phyloP scores from a whole-genome alignment of 1,140 invertebrate species.

The Pachyrhynchus sulphureomaculatus region DNA sequence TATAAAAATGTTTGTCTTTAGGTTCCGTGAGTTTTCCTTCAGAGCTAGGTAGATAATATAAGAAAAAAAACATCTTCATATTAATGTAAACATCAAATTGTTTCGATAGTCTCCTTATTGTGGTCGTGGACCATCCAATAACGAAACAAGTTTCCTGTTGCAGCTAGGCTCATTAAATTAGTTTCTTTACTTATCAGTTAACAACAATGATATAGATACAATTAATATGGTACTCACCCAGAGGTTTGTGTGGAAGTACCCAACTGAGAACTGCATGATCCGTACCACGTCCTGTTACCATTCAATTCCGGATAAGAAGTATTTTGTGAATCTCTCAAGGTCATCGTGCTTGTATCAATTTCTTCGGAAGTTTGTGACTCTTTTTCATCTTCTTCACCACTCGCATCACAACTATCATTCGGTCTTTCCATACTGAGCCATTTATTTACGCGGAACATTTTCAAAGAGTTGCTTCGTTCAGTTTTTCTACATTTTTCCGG shows the following conservation, averaged over 20 bases:
- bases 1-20: no score
- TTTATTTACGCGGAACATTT: conserved; percentile 68
- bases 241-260: conserved; percentile 19
- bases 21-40: no score
- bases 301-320: conserved; percentile 53
- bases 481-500: conserved; percentile 53
- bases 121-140: no score
- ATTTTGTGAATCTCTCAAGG: conserved; percentile 61
- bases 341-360: conserved; percentile 64
- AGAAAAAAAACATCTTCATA: no score
- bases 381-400: conserved; percentile 81
- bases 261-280: conserved; percentile 76
- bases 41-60: no score
- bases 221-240: conserved; percentile 32
- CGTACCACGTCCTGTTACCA: conserved; percentile 76
- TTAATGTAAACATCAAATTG: no score
- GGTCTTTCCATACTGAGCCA: conserved; percentile 56
- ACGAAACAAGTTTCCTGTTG: no score
- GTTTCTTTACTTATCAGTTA: no score
- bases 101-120: no score
- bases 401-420: conserved; percentile 73
- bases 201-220: no score
- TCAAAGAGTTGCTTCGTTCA: conserved; percentile 45
- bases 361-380: conserved; percentile 77
- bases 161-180: no score